Conservation (phyloP, 2,888 invertebrate species). For the Zelleria hepariella region DNA sequence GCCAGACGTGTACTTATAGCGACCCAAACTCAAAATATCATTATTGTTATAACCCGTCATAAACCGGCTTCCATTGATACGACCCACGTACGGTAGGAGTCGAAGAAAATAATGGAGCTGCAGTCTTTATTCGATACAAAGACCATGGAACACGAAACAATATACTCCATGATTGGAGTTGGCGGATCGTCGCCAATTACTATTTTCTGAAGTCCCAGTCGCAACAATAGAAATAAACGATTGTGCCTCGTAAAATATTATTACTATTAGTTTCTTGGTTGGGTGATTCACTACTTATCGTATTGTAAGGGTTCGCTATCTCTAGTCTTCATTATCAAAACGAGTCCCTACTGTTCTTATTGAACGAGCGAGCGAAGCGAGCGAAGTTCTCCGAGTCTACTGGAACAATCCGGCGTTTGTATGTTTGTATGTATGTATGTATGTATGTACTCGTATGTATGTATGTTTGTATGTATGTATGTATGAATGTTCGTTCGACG, state of each 20-base stretch:
- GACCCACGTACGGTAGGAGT: background rate
- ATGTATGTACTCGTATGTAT: too few species aligned
- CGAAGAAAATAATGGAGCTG: background rate
- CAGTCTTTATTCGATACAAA: background rate
- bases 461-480: too few species aligned
- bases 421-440: too few species aligned
- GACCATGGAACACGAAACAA: background rate
- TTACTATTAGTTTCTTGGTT: background rate
- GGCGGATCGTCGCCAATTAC: background rate
- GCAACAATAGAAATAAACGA: background rate
- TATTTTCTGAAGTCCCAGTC: background rate
- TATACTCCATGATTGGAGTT: background rate
- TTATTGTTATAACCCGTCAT: background rate
- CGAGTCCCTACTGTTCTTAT: too few species aligned
- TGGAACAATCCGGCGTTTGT: too few species aligned
- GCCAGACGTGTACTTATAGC: background rate
- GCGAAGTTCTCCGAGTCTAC: too few species aligned
- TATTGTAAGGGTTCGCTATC: too few species aligned
- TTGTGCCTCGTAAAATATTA: background rate
- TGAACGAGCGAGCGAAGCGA: too few species aligned
- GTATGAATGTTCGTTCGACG: too few species aligned
- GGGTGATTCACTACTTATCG: background rate
- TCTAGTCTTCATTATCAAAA: too few species aligned
- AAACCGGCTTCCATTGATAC: background rate
- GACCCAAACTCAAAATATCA: background rate